Base-by-base conservation (phyloP, 2,888 invertebrate species). In the Eilema sororculum region DNA sequence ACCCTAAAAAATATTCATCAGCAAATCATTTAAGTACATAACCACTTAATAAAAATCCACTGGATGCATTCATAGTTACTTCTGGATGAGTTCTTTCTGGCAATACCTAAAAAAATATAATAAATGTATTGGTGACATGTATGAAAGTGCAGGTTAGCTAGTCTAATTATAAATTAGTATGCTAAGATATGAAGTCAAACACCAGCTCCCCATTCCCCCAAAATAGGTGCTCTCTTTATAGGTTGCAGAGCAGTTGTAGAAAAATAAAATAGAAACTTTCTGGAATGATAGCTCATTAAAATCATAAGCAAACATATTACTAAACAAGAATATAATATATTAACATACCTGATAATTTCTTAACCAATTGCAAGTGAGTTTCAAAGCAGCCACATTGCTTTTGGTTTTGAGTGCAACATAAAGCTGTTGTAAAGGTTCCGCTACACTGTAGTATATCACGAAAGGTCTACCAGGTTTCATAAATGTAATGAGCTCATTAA, bases 21-120 rank as follows among this genome's bases (percentile, higher is more conserved):
- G 33, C 25, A 25, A n/a, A 56, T 87, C 85, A 96, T 86, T 89
- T 95, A 83, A 93, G 91, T 87, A 89, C 93, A 88, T 95, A 96
- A 72, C 97, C 99, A 76, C 97, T 97, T 78, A 99, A 94, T 74
- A 99, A 92, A 92, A 97, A 99, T 0, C 99, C 99, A 86, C 99
- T 98, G 72, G 97, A 97, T 62, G 97, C 97, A 87, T 97, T 98
- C 97, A 99, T 99, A 83, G 96, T 97, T 52, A 99, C 98, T 88
- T 98, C 97, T 1, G 99, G 99, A 95, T 99, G 99, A 24, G 99
- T 99, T 89, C 99, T 96, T 78, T 98, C 97, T 2, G 98, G 97
- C 75, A 99, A 92, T 41, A 95, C 90, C 95, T 95, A 20, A 92
- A 71, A 69, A 57, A 66, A 58, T 16, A 20, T 1, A 41, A 16